Base-by-base conservation (phyloP, 2,113 vertebrate genomes). In the Malurus alboscapulatus region DNA sequence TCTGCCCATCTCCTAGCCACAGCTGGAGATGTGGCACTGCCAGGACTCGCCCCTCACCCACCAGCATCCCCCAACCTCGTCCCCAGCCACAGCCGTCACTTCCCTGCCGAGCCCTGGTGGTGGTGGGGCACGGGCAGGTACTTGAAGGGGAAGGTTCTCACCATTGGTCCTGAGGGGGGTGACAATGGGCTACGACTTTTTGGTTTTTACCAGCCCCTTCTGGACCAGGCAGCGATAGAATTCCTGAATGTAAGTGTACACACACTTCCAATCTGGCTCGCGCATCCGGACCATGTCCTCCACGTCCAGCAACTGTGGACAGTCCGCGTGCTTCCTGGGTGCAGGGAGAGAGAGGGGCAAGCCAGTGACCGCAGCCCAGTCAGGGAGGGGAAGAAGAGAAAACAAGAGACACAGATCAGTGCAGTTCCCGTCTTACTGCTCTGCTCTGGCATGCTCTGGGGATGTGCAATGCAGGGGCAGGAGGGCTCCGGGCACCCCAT, bases 161-260 rank as follows among this genome's bases (percentile, higher is more conserved):
- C 98, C 98, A 97, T 98, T 55, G 96, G 96, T 96, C 96, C 92
- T 77, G 12, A 24, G 96, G 96, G 36, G 96, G 87, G 88, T 93
- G 97, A 91, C 91, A 95, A 92, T 88, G 96, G 98, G 97, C 98
- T 99, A 99, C 97, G 99, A 98, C 98, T 99, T 99, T 99, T 99
- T 99, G 98, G 99, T 99, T 99, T 99, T 99, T 98, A 99, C 99
- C 98, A 99, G 98, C 98, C 99, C 99, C 97, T 99, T 99, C 98
- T 98, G 98, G 98, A 99, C 99, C 98, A 99, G 98, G 96, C 99
- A 99, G 97, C 99, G 98, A 99, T 99, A 99, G 98, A 99, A 99
- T 97, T 99, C 99, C 98, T 99, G 99, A 98, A 99, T 98, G 98
- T 99, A 99, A 97, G 99, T 99, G 98, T 99, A 99, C 97, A 99